Conservation (phyloP, 1,140 invertebrate genomes). For the Physella acuta region DNA sequence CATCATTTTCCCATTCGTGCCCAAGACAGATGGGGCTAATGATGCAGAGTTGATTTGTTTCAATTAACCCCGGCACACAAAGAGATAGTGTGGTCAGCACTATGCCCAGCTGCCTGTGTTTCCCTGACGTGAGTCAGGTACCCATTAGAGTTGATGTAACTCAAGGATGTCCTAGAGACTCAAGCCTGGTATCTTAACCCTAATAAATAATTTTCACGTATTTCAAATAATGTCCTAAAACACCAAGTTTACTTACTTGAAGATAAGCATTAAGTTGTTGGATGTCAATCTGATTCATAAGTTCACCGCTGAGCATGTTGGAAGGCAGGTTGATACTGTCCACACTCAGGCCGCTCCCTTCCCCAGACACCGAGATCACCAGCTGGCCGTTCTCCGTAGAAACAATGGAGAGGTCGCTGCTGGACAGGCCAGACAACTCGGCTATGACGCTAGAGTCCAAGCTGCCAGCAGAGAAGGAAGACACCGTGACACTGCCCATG, state of each 20-base stretch:
- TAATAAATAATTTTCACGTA: no score
- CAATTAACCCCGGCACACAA: no score
- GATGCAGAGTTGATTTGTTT: no score
- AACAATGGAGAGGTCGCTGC: slow-evolving; percentile 17
- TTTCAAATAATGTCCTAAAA: no score
- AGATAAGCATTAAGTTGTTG: slow-evolving; percentile 27
- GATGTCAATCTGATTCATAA: slow-evolving; percentile 26
- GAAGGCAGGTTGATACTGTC: slow-evolving; percentile 26
- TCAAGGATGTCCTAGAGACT: no score
- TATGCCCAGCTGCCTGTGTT: no score
- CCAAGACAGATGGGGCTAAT: no score
- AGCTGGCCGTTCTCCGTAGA: slow-evolving; percentile 27
- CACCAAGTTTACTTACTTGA: slow-evolving; percentile 15
- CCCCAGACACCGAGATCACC: slow-evolving; percentile 25
- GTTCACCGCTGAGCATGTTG: slow-evolving; percentile 25
- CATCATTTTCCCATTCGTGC: no score
- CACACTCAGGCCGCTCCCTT: slow-evolving; percentile 24
- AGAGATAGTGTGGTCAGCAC: no score
- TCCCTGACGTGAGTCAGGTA: no score
- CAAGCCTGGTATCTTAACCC: no score
- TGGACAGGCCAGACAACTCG: slow-evolving; percentile 23
- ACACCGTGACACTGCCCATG: slow-evolving; percentile 20
- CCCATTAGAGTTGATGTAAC: no score
- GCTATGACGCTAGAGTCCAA: slow-evolving; percentile 23
- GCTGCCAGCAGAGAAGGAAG: slow-evolving; percentile 25